These are phyloP conservation scores for Sinella curviseta DNA, from an alignment of 1,140 invertebrate genomes.

Conservation along the genomic window DNA sequence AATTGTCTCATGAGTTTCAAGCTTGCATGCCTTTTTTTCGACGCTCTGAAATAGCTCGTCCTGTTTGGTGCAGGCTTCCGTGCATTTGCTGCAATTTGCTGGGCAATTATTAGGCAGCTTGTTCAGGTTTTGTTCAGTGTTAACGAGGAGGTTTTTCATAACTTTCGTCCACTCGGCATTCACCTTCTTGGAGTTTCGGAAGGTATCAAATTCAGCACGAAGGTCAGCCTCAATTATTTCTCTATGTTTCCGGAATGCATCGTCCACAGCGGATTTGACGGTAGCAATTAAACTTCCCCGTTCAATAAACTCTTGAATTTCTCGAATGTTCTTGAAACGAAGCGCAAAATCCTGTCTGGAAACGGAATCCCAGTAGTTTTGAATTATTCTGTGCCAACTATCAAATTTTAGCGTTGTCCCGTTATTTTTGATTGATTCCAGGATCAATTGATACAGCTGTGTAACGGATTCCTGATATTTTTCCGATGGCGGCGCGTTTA, in stretches of 20 bases:
- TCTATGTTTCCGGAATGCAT: neutral
- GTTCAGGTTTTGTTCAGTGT: neutral
- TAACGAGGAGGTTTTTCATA: neutral
- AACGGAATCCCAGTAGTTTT: constrained; percentile 27
- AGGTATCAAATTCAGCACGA: neutral
- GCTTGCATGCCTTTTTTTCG: neutral
- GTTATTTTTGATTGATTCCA: neutral
- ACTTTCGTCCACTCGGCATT: neutral
- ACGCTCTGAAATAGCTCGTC: neutral
- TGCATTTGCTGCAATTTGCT: neutral
- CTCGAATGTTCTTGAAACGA: constrained; percentile 27
- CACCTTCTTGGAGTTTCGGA: neutral
- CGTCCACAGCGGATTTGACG: neutral
- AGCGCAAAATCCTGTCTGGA: constrained; percentile 16
- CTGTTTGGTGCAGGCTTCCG: neutral
- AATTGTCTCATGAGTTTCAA: neutral
- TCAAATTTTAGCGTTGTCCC: neutral
- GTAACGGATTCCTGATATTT: constrained; percentile 21
- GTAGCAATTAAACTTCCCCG: neutral
- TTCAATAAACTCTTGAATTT: constrained; percentile 31
- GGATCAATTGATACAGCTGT: constrained; percentile 1
- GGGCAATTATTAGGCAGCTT: neutral
- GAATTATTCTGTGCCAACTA: constrained; percentile 24
- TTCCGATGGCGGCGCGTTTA: constrained; percentile 17
- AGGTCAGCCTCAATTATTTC: neutral